Evolutionary conservation across 2,797 vertebrate genomes (phyloP).

Genomic region (Sebastes kiyomatsui): DNA sequence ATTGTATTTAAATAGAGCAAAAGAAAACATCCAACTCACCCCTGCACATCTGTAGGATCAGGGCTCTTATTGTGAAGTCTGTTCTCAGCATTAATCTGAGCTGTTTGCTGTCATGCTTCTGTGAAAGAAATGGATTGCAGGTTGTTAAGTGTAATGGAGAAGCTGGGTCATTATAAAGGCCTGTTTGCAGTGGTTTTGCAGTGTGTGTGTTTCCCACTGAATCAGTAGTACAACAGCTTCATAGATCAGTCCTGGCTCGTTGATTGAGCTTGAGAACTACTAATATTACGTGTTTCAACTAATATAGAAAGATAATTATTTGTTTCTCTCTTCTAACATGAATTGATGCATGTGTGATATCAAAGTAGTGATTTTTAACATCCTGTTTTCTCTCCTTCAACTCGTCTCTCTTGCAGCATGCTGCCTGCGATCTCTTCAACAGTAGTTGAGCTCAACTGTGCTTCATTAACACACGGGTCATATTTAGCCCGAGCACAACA

Average conservation of each 20-base stretch:
- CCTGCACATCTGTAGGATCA: background rate
- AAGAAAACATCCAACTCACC: too few relatives aligned
- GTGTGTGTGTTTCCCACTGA: too few relatives aligned
- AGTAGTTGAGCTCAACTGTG: constrained; percentile 4
- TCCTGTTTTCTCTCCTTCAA: background rate
- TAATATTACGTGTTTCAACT: constrained; percentile 4
- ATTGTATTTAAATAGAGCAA: background rate
- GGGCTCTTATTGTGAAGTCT: background rate
- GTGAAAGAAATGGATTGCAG: too few relatives aligned
- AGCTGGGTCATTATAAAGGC: too few relatives aligned
- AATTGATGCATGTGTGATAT: constrained; percentile 4
- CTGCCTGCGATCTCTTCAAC: background rate
- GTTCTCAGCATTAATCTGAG: background rate
- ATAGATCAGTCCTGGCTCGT: background rate
- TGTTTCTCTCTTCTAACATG: background rate
- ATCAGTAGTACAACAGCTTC: too few relatives aligned
- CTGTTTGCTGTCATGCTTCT: too few relatives aligned
- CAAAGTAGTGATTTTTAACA: background rate
- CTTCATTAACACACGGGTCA: constrained; percentile 3
- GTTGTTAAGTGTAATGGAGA: too few relatives aligned
- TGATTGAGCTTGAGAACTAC: background rate
- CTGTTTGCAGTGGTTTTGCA: too few relatives aligned
- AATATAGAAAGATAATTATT: background rate
- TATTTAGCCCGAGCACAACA: background rate
- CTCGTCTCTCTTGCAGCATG: constrained; percentile 54